These are phyloP conservation scores for Melikaiella ostensackeni DNA, from an alignment of 2,888 invertebrate species.

Conservation along the genomic window DNA sequence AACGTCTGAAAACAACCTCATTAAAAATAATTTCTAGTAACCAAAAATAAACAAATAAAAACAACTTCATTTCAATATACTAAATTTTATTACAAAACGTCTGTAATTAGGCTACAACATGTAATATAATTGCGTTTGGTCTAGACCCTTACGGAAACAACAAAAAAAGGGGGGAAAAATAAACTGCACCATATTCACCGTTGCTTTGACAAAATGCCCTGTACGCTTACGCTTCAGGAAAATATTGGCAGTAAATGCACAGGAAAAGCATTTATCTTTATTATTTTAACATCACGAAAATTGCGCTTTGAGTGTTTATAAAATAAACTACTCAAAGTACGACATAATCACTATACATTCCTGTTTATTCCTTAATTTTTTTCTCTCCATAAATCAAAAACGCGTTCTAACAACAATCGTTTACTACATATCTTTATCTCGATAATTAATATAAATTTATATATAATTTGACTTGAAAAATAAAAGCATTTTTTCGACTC, in stretches of 20 bases:
- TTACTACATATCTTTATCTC: too few relatives aligned
- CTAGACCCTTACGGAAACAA: slow-evolving; percentile 74
- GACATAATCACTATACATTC: slow-evolving; percentile 6
- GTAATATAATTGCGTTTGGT: slow-evolving; percentile 77
- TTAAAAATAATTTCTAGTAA: too few relatives aligned
- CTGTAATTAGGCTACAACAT: slow-evolving; percentile 77
- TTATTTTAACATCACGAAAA: slow-evolving; percentile 8
- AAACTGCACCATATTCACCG: slow-evolving; percentile 71
- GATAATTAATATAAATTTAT: not conserved
- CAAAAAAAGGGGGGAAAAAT: slow-evolving; percentile 58
- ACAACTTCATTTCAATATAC: slow-evolving; percentile 70
- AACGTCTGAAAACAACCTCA: too few relatives aligned
- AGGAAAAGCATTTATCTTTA: slow-evolving; percentile 14
- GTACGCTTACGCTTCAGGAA: slow-evolving; percentile 65
- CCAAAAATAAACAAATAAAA: too few relatives aligned
- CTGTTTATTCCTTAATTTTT: slow-evolving; percentile 16
- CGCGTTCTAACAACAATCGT: too few relatives aligned
- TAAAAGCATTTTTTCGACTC: not conserved
- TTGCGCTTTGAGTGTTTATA: not conserved
- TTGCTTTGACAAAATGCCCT: slow-evolving; percentile 59
- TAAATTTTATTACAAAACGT: slow-evolving; percentile 77
- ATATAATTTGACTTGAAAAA: not conserved
- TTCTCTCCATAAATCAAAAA: slow-evolving; percentile 17
- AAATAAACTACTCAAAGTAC: slow-evolving; percentile 12
- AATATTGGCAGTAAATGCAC: slow-evolving; percentile 49